Evolutionary conservation across 2,888 invertebrate genomes (phyloP).

Genomic region (Drosophila helvetica): DNA sequence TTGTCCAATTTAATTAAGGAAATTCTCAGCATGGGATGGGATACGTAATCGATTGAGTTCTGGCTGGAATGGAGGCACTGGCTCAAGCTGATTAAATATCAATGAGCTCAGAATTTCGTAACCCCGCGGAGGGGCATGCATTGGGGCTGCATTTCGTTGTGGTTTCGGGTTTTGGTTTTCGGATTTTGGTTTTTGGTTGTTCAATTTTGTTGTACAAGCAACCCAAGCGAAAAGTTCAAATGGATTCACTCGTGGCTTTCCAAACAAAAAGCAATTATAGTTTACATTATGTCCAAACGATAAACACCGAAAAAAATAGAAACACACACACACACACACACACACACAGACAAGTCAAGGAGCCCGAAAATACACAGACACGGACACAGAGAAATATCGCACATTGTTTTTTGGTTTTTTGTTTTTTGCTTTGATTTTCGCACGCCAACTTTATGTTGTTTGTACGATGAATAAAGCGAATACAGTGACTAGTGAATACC

Average conservation of each 20-base stretch:
- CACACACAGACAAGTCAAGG: too few relatives aligned
- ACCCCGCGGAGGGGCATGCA: background rate
- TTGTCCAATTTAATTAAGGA: background rate
- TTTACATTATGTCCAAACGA: constrained; percentile 33
- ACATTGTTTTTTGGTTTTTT: constrained; percentile 3
- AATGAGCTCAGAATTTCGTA: background rate
- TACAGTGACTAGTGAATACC: background rate
- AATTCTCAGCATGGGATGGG: too few relatives aligned
- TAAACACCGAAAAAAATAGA: constrained; percentile 28
- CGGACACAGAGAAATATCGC: constrained; percentile 2
- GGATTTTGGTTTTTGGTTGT: background rate
- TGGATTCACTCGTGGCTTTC: constrained; percentile 22
- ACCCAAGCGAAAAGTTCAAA: constrained; percentile 17
- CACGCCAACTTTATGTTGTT: constrained; percentile 42
- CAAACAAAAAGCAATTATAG: constrained; percentile 37
- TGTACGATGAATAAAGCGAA: background rate
- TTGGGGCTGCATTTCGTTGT: background rate
- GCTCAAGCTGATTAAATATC: background rate
- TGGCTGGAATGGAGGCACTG: background rate
- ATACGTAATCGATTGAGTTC: background rate
- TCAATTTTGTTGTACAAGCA: constrained; percentile 10
- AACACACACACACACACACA: background rate
- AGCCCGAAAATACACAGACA: constrained; percentile 8
- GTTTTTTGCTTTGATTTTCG: constrained; percentile 18
- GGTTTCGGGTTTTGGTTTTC: background rate